Percentiles rank a stretch among this genome's conserved stretches.
Conservation (phyloP, 1,140 invertebrate species). For the Rhysida immarginata region DNA sequence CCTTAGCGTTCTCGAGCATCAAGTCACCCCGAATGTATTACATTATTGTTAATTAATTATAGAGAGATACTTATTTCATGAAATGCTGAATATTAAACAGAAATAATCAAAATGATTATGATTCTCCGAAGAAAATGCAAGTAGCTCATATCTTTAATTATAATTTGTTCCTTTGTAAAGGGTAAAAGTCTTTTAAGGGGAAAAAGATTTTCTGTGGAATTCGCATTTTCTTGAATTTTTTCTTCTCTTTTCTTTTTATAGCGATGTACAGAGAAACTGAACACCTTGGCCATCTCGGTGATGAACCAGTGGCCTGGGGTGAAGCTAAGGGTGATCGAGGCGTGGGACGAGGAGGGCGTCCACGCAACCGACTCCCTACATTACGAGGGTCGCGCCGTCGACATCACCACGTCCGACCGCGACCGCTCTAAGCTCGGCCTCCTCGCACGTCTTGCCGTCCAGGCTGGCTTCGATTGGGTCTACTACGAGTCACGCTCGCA, state of each 20-base stretch:
- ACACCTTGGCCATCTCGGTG: conserved; percentile 84
- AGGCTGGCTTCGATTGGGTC: conserved; percentile 97
- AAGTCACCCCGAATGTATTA: no score
- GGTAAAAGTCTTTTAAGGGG: no score
- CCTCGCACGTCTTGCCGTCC: conserved; percentile 84
- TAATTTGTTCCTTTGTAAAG: no score
- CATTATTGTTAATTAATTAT: no score
- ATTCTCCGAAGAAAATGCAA: no score
- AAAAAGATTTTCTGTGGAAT: no score
- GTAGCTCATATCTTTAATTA: no score
- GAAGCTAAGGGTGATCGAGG: conserved; percentile 78
- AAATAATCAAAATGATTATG: no score
- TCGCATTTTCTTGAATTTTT: conserved; percentile 2
- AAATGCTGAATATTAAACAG: no score
- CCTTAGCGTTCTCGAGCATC: no score
- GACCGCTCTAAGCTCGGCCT: conserved; percentile 87
- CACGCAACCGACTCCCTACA: conserved; percentile 71
- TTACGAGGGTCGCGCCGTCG: conserved; percentile 89
- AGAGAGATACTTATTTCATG: no score
- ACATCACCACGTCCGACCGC: conserved; percentile 83
- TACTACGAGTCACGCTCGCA: conserved; percentile 86
- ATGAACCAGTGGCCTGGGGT: conserved; percentile 96
- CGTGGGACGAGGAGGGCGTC: conserved; percentile 76
- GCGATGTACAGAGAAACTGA: conserved; percentile 89
- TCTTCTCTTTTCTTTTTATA: conserved; percentile 37